Evolutionary conservation across 2,797 vertebrate species (phyloP), one percentile per base, ranked within the genome.

Genomic region (Microtus californicus): DNA sequence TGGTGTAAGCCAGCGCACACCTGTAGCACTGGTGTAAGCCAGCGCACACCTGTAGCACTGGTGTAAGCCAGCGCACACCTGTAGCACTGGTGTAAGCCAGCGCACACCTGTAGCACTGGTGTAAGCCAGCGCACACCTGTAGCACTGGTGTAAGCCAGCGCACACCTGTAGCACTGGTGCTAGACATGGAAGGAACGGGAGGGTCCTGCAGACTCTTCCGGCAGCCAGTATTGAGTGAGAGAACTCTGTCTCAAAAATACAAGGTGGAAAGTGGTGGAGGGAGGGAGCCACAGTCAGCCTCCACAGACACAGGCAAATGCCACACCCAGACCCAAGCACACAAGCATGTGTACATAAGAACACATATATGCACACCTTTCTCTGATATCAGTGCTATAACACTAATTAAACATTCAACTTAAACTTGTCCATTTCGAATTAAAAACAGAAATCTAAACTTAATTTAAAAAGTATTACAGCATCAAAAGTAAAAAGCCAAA

Each of bases 381-480:
- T 71, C 71, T 87, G 15, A 54, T 34, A 88, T n/a, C 59, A 76
- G 1, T 59, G 29, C 12, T 37, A 15, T 76, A 95, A 90, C 29
- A 96, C 5, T 43, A 88, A 88, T 54, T 63, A 77, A 89, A 95
- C 45, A 71, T 87, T 51, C 17, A 86, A 91, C 19, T 92, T 93
- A 93, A 95, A 61, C 37, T 59, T 74, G 29, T 43, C 27, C 54
- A 25, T 56, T 87, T 87, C n/a, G 40, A 87, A 59, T 15, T 74
- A 27, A 56, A 25, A 27, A 37, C 51, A 73, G 37, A 87, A 40
- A 87, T 31, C 15, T 74, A 56, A 56, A 17, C 14, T 56, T 73
- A 87, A 87, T 87, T 56, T 56, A 37, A 56, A 40, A 87, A 71
- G 7, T 40, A 87, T 73, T 87, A 73, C 9, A 87, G 67, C 25